phyloP scores from a whole-genome alignment of 2,888 invertebrate species.

The Dicranocentrus wangi region DNA sequence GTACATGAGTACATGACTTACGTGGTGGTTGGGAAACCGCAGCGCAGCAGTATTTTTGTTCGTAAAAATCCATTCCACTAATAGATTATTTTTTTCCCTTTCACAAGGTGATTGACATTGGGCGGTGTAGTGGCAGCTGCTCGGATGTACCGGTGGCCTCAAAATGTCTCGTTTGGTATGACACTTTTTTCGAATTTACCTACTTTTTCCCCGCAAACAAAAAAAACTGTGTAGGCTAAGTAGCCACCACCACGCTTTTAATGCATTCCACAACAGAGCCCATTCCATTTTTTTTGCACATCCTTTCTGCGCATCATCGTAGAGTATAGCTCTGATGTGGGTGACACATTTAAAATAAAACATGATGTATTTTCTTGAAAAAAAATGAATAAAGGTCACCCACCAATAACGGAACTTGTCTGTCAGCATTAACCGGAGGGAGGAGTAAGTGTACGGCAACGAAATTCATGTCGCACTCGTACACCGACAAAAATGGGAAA shows the following conservation, averaged over 20 bases:
- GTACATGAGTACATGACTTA: background rate
- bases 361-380: background rate
- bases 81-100: background rate
- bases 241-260: constrained; percentile 10
- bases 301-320: no score
- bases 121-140: constrained; percentile 76
- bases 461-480: constrained; percentile 70
- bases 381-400: constrained; percentile 59
- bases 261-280: no score
- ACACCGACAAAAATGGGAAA: constrained; percentile 67
- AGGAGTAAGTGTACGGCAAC: constrained; percentile 68
- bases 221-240: background rate
- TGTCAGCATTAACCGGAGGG: constrained; percentile 62
- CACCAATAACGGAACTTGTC: constrained; percentile 57
- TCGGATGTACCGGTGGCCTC: constrained; percentile 71
- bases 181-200: constrained; percentile 27
- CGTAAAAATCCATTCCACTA: no score
- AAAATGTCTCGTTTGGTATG: constrained; percentile 73
- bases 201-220: constrained; percentile 25
- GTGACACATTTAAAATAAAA: no score
- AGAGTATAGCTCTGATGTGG: no score
- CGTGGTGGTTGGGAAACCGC: background rate
- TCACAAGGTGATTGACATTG: constrained; percentile 75
- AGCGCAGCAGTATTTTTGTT: background rate
- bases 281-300: no score